Conservation (phyloP, 2,797 vertebrate species). For the Halcyon badia region DNA sequence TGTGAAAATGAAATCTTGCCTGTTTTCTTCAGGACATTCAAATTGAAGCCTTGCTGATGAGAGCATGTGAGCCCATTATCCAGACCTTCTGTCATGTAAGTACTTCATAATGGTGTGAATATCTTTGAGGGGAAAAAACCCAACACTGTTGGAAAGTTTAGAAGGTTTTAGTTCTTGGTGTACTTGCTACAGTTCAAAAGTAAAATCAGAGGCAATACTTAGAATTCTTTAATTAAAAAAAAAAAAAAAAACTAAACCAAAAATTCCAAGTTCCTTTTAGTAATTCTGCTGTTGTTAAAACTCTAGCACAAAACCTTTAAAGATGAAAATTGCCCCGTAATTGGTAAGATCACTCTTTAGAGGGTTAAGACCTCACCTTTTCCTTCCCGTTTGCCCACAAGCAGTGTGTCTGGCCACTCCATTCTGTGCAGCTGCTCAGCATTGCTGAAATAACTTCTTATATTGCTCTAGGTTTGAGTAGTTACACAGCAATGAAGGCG, state of each 20-base stretch:
- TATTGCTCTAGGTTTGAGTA: neutral
- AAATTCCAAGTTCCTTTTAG: neutral
- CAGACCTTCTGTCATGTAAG: conserved; percentile 94
- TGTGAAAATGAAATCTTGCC: neutral
- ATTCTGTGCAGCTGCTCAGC: neutral
- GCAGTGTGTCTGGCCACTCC: fast-evolving
- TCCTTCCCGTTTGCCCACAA: neutral
- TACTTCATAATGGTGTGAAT: neutral
- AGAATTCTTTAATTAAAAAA: neutral
- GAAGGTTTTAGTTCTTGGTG: neutral
- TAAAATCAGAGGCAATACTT: neutral
- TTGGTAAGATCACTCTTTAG: neutral
- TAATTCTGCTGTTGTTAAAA: neutral
- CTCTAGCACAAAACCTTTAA: neutral
- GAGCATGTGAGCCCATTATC: conserved; percentile 93
- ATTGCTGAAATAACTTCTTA: neutral
- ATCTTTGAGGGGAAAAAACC: neutral
- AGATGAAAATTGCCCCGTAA: neutral
- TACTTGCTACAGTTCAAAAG: neutral
- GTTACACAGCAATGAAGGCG: neutral
- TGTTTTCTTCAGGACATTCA: conserved; percentile 90
- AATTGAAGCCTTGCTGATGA: conserved; percentile 94
- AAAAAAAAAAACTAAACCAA: neutral
- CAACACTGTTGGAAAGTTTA: neutral
- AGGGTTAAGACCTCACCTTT: neutral